phyloP scores from a whole-genome alignment of 2,113 vertebrate species.

The Grammomys dolichurus region DNA sequence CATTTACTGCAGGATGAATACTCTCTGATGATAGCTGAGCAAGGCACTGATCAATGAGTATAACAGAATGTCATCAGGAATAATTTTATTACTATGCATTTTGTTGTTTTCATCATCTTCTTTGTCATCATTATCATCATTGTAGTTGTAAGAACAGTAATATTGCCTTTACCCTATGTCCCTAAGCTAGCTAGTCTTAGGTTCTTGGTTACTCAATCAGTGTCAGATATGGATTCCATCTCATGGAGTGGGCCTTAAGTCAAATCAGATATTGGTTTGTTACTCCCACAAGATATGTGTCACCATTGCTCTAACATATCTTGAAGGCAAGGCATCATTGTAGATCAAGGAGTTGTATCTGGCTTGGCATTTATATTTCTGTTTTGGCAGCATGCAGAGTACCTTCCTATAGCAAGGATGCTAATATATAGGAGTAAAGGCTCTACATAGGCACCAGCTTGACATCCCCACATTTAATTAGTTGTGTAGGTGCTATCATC shows the following conservation, averaged over 20 bases:
- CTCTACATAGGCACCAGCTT: background rate
- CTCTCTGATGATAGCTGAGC: background rate
- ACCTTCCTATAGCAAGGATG: background rate
- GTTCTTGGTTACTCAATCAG: background rate
- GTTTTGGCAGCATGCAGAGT: background rate
- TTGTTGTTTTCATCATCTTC: background rate
- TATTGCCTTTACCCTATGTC: background rate
- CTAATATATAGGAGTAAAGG: background rate
- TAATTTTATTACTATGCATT: background rate
- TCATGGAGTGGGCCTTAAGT: background rate
- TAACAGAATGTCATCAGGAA: background rate
- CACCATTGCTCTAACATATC: background rate
- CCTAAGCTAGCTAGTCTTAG: background rate
- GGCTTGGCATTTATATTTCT: background rate
- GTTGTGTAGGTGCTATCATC: background rate
- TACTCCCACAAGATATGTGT: background rate
- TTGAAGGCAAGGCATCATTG: background rate
- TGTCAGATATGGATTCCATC: background rate
- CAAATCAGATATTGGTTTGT: background rate
- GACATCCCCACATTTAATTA: background rate
- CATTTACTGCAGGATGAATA: background rate
- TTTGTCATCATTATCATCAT: too few species aligned
- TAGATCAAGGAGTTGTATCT: background rate
- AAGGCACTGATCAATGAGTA: background rate
- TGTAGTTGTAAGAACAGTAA: background rate